Conservation (phyloP, 2,888 invertebrate genomes). For the Drosophila rubida region DNA sequence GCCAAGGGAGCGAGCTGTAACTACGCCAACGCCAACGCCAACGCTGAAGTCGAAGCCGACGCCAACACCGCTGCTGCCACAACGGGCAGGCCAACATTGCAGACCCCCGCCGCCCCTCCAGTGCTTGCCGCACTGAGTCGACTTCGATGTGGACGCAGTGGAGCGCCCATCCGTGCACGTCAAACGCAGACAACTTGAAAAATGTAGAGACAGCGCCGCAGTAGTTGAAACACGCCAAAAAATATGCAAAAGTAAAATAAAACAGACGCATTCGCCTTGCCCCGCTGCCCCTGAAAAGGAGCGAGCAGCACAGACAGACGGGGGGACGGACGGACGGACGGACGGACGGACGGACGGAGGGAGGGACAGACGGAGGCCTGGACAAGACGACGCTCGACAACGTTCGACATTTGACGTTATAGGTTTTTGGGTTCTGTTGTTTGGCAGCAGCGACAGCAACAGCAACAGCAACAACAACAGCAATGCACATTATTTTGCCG, state of each 20-base stretch:
- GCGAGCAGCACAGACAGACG: background rate
- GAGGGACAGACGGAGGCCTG: background rate
- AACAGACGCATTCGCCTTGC: conserved; percentile 73
- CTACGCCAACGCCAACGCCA: conserved; percentile 65
- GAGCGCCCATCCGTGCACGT: conserved; percentile 81
- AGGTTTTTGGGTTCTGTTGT: conserved; percentile 63
- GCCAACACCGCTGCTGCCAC: conserved; percentile 5
- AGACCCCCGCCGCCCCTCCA: background rate
- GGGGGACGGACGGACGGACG: background rate
- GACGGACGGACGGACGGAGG: background rate
- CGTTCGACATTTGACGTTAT: conserved; percentile 79
- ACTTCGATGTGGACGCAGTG: conserved; percentile 66
- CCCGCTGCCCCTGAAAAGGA: conserved; percentile 13
- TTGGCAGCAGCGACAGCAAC: conserved; percentile 61
- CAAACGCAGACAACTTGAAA: conserved; percentile 82
- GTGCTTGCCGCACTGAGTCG: background rate
- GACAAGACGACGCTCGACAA: conserved; percentile 36
- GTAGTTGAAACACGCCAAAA: conserved; percentile 81
- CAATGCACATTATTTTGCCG: conserved; percentile 74
- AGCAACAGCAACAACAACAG: conserved; percentile 11
- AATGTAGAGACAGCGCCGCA: conserved; percentile 80
- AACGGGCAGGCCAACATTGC: no score
- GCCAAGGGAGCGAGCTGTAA: conserved; percentile 60
- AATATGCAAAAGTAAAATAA: conserved; percentile 82
- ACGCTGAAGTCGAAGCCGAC: conserved; percentile 1